Conservation (phyloP, 2,888 invertebrate genomes). For the Tetanocera ferruginea region DNA sequence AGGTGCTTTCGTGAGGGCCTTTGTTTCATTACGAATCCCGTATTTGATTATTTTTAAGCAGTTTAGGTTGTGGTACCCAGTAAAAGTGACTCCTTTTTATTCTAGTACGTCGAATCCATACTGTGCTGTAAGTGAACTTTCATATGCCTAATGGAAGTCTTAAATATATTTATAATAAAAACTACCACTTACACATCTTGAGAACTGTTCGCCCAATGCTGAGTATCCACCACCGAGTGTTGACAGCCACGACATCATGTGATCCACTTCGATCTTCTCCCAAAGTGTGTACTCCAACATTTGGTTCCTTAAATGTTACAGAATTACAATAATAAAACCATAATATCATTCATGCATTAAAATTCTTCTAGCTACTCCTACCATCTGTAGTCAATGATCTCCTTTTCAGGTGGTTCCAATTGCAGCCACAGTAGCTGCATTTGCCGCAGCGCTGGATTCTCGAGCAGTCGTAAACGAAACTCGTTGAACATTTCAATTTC, state of each 20-base stretch:
- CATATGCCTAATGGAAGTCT: not conserved
- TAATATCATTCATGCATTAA: not conserved
- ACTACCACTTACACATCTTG: constrained; percentile 76
- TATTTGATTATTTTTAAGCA: too few species aligned
- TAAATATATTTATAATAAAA: not conserved
- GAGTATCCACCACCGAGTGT: constrained; percentile 97
- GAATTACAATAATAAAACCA: not conserved
- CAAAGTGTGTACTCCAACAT: constrained; percentile 71
- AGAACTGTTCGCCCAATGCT: constrained; percentile 90
- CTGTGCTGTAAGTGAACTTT: too few species aligned
- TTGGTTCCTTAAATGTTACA: constrained; percentile 70
- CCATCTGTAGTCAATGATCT: constrained; percentile 81
- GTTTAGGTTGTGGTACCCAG: too few species aligned
- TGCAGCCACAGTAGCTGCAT: constrained; percentile 67
- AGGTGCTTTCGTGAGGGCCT: too few species aligned
- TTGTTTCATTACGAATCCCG: too few species aligned
- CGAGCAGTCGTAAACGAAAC: constrained; percentile 50
- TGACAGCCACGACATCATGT: constrained; percentile 93
- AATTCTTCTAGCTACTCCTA: constrained; percentile 64
- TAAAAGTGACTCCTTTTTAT: too few species aligned
- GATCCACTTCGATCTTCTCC: constrained; percentile 82
- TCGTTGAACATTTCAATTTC: constrained; percentile 57
- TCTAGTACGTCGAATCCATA: too few species aligned
- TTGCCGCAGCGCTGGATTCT: constrained; percentile 45
- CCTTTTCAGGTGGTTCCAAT: constrained; percentile 73